Base-by-base conservation (phyloP, 2,797 vertebrate genomes). In the Helicolenus hilgendorfi region DNA sequence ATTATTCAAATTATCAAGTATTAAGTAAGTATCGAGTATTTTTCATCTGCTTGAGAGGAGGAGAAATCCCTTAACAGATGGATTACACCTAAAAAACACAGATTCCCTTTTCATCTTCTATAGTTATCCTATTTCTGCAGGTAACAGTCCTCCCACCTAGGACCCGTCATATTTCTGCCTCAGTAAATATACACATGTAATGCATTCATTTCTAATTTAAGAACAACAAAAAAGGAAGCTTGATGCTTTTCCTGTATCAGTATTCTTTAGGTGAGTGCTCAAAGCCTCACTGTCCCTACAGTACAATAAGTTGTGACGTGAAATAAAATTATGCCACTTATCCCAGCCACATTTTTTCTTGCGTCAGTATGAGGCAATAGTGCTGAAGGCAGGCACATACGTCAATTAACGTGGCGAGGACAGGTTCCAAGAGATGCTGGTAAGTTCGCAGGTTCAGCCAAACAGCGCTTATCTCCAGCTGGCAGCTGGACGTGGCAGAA, bases 401-500 rank as follows among this genome's bases (percentile, higher is more conserved):
- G 83, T 93, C 80, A 88, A 93, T 92, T 92, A 92, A 86, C n/a
- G 56, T n/a, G 14, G 49, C 4, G 27, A 73, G 77, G 79, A 88
- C 90, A 72, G 83, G 82, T 85, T 95, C 84, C 86, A 85, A 90
- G 93, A 88, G 94, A 96, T 94, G 93, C 93, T 71, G 85, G 64
- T 73, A 72, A 88, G 95, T 96, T 96, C 89, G 93, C 72, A 92
- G 94, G 94, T 95, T 96, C 91, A 93, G 89, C 86, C 87, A 91
- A 94, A 94, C 88, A 85, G 85, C n/a, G 80, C 95, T 97, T 97
- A 97, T 97, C 97, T 94, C 82, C 84, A 78, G 79, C 93, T 93
- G 94, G 94, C 97, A 97, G 96, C 93, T 96, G 97, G 94, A 96
- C 53, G 69, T 86, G 79, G 87, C 91, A 94, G 90, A 95, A 97